phyloP scores from a whole-genome alignment of 2,888 invertebrate genomes.

The Phortica okadai region DNA sequence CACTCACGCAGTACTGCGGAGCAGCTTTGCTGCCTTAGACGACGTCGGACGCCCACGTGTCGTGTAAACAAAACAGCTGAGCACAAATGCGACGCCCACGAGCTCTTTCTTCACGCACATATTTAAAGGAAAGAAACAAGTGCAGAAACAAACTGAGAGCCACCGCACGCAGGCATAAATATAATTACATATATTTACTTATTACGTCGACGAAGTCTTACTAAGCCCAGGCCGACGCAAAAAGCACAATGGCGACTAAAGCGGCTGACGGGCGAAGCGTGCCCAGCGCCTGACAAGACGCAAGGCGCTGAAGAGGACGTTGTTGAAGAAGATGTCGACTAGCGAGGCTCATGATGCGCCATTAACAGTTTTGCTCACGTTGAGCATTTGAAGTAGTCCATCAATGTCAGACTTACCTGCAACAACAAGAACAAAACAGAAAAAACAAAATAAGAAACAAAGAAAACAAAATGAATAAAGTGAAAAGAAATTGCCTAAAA shows the following conservation, averaged over 20 bases:
- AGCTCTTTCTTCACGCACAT: too few species aligned
- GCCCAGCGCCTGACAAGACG: neutral
- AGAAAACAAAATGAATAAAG: conserved; percentile 12
- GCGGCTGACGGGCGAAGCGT: neutral
- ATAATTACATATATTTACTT: conserved; percentile 22
- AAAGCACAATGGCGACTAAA: neutral
- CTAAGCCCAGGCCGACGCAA: neutral
- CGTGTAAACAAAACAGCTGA: conserved; percentile 20
- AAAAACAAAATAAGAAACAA: conserved; percentile 1
- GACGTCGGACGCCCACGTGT: neutral
- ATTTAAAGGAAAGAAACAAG: neutral
- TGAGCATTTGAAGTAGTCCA: conserved; percentile 17
- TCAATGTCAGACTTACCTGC: conserved; percentile 35
- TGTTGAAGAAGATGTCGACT: neutral
- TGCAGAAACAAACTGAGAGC: neutral
- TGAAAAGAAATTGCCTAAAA: conserved; percentile 27
- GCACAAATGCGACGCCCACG: neutral
- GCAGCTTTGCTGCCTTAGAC: neutral
- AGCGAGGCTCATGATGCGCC: neutral
- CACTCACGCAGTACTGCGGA: too few species aligned
- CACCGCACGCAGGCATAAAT: conserved; percentile 7
- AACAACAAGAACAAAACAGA: neutral
- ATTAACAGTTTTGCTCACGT: neutral
- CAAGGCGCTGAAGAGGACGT: neutral
- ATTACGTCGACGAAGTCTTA: neutral